These are phyloP conservation scores for Sebastes minor DNA, from an alignment of 2,797 vertebrate species.

Conservation along the genomic window DNA sequence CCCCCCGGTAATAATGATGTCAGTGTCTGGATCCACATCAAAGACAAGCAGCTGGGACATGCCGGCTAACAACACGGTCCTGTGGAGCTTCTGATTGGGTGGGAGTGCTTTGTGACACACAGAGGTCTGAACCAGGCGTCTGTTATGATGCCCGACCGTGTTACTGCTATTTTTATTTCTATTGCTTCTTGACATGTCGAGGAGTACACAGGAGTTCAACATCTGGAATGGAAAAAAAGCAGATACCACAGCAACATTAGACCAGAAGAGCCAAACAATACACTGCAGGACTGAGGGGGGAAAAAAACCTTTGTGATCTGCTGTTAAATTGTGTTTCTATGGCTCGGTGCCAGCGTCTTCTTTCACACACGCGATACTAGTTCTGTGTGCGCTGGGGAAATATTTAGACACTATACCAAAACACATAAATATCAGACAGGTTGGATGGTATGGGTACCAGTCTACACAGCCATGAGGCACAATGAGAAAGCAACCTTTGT, in stretches of 20 bases:
- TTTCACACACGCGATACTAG: background rate
- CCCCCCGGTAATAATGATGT: constrained; percentile 32
- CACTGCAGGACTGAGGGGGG: background rate
- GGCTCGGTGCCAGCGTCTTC: constrained; percentile 5
- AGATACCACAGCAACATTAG: constrained; percentile 57
- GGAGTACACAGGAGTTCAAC: constrained; percentile 25
- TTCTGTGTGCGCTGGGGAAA: background rate
- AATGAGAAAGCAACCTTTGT: background rate
- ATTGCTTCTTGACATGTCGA: constrained; percentile 27
- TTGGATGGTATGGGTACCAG: background rate
- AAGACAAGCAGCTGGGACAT: constrained; percentile 6
- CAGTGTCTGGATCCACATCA: constrained; percentile 36
- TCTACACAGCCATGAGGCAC: background rate
- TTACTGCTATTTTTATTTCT: constrained; percentile 28
- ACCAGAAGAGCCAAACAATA: constrained; percentile 32
- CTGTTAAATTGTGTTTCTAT: constrained; percentile 17
- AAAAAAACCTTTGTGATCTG: background rate
- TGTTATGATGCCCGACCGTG: background rate
- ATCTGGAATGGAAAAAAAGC: constrained; percentile 72
- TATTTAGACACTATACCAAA: constrained; percentile 1
- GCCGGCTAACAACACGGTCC: background rate
- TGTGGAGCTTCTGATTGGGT: background rate
- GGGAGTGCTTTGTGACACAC: background rate
- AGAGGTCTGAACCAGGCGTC: background rate
- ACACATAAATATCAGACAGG: background rate